phyloP scores from a whole-genome alignment of 2,888 invertebrate genomes.

The Lithophane socia region DNA sequence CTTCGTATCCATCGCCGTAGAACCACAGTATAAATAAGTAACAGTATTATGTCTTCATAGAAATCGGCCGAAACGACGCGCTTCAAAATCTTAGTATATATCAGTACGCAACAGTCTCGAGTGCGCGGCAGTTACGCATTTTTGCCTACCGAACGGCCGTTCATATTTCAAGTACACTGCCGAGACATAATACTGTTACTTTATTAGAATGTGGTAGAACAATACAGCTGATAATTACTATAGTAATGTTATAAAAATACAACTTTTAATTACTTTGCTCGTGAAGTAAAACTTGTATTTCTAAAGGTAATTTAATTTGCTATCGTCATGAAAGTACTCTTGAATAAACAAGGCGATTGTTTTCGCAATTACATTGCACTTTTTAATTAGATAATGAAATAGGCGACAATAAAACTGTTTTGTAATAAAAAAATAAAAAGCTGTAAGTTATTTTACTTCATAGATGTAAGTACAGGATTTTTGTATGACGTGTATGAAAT shows the following conservation, averaged over 20 bases:
- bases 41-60: no score
- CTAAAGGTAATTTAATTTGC: constrained; percentile 36
- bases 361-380: constrained; percentile 32
- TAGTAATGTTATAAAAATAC: constrained; percentile 9
- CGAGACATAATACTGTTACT: no score
- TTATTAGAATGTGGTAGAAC: not conserved
- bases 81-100: no score
- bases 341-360: constrained; percentile 40
- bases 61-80: no score
- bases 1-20: not conserved
- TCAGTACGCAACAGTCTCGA: no score
- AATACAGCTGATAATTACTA: constrained; percentile 33
- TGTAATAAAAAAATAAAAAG: not conserved
- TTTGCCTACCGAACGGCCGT: no score
- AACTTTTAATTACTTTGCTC: constrained; percentile 20
- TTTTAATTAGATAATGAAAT: constrained; percentile 43
- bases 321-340: constrained; percentile 36
- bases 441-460: not conserved
- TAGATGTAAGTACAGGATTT: not conserved
- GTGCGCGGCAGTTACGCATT: no score
- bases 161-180: no score
- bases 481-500: not conserved
- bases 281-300: constrained; percentile 19
- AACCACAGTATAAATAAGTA: not conserved
- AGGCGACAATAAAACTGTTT: constrained; percentile 14